A percentile compares a stretch with the other conserved stretches of the same genome.
Evolutionary conservation across 2,113 vertebrate genomes (phyloP).

Genomic region (Hymenochirus boettgeri): DNA sequence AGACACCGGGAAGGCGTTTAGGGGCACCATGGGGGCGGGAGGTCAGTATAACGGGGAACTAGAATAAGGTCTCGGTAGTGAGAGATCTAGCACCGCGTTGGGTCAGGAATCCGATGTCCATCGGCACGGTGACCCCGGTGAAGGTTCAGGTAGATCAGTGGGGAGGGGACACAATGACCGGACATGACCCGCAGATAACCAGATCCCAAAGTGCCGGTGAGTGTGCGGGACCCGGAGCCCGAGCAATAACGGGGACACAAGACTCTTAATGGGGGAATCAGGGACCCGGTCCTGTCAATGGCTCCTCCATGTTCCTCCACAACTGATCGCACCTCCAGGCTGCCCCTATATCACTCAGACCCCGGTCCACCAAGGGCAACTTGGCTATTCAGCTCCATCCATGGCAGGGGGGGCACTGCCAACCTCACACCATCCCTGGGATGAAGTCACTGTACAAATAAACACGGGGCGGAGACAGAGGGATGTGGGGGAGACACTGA

Average conservation of each 20-base stretch:
- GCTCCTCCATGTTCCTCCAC: not conserved
- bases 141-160: too few species aligned
- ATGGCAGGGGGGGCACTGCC: not conserved
- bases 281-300: too few species aligned
- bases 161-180: not conserved
- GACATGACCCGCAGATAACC: not conserved
- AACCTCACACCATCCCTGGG: conserved; percentile 6
- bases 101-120: too few species aligned
- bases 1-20: conserved; percentile 57
- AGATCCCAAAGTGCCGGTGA: not conserved
- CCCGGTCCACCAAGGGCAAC: conserved; percentile 17
- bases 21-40: conserved; percentile 34
- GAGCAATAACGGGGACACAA: too few species aligned
- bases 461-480: conserved; percentile 8
- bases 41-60: not conserved
- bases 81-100: too few species aligned
- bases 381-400: conserved; percentile 2
- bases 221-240: too few species aligned
- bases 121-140: too few species aligned
- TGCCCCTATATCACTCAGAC: not conserved
- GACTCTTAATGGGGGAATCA: too few species aligned
- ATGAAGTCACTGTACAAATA: conserved; percentile 23
- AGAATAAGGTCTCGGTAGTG: not conserved
- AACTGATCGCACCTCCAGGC: not conserved
- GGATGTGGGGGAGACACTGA: not conserved